Conservation (phyloP, 64 coral and sea anemone genomes). For the Anthopleura sola region DNA sequence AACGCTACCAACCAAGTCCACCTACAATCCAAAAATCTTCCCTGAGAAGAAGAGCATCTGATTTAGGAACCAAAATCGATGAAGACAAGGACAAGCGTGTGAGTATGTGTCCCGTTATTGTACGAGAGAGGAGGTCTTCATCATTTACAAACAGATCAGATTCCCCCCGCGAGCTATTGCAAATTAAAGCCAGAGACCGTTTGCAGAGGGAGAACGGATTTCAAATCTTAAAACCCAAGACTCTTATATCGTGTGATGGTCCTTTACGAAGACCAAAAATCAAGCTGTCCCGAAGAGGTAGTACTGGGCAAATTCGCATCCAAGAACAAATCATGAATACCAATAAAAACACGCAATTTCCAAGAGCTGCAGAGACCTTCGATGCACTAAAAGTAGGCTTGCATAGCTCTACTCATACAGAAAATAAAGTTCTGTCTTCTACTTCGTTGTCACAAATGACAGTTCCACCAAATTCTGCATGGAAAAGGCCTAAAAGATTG, state of each 20-base stretch:
- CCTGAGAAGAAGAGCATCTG: not conserved
- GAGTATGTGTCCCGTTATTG: not conserved
- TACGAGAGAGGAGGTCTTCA: not conserved
- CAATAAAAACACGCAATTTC: not conserved
- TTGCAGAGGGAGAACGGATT: conserved; percentile 2
- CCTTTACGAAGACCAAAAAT: not conserved
- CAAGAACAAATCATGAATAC: not conserved
- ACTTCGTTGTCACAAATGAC: not conserved
- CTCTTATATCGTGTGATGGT: not conserved
- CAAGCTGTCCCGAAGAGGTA: not conserved
- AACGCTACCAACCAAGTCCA: not conserved
- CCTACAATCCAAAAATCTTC: not conserved
- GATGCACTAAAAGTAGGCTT: not conserved
- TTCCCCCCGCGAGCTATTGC: not conserved
- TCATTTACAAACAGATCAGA: not conserved
- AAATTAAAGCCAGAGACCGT: conserved; percentile 6
- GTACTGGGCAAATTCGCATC: not conserved
- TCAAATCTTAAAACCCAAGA: not conserved
- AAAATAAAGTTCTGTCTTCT: not conserved
- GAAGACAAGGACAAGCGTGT: not conserved
- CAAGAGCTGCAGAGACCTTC: not conserved
- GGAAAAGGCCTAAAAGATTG: not conserved
- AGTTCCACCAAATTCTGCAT: not conserved
- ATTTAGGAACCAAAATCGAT: not conserved
- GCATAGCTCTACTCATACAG: not conserved